Percentiles rank a stretch among this genome's conserved stretches.
Conservation (phyloP, 2,888 invertebrate genomes). For the Ophioninae sp. region DNA sequence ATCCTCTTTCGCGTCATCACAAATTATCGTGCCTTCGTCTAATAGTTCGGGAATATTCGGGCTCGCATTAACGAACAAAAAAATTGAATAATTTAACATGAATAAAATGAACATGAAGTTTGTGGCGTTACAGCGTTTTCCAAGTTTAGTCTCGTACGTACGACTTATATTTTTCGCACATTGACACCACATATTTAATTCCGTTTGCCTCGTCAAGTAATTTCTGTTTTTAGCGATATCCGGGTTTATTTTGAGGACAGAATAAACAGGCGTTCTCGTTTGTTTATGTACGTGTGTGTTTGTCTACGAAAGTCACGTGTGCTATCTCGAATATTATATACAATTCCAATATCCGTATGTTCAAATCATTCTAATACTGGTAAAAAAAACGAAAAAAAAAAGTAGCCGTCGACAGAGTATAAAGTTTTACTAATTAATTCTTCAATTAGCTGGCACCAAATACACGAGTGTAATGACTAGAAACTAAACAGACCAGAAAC, state of each 20-base stretch:
- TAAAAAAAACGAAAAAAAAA: constrained; percentile 36
- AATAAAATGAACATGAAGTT: constrained; percentile 44
- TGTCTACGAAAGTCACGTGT: constrained; percentile 42
- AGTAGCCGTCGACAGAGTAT: constrained; percentile 43
- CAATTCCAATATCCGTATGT: constrained; percentile 51
- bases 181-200: constrained; percentile 33
- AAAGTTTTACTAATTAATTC: constrained; percentile 54
- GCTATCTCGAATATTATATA: constrained; percentile 56
- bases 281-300: constrained; percentile 9
- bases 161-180: constrained; percentile 34
- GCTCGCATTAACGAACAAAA: constrained; percentile 33
- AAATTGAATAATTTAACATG: not conserved
- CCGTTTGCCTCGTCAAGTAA: not conserved
- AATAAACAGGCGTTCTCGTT: constrained; percentile 51
- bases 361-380: constrained; percentile 58
- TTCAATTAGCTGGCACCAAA: constrained; percentile 45
- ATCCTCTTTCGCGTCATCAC: constrained; percentile 7
- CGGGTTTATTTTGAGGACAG: constrained; percentile 43
- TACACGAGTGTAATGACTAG: constrained; percentile 56
- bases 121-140: constrained; percentile 57
- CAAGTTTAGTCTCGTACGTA: constrained; percentile 31
- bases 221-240: constrained; percentile 44
- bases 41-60: constrained; percentile 57
- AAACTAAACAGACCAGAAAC: constrained; percentile 32
- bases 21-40: constrained; percentile 24